These are phyloP conservation scores for Thaumetopoea pityocampa DNA, from an alignment of 1,140 invertebrate species.

Conservation along the genomic window DNA sequence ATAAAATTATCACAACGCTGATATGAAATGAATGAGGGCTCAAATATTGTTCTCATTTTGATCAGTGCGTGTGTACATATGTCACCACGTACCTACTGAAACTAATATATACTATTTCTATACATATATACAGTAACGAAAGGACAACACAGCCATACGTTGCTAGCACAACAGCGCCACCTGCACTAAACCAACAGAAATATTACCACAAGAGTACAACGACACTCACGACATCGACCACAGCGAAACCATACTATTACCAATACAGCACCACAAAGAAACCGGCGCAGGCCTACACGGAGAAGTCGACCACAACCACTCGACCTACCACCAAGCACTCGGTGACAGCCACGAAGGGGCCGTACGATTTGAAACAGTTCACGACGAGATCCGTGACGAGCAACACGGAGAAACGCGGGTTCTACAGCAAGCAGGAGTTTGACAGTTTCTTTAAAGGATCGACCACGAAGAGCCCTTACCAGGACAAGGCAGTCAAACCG, in stretches of 20 bases:
- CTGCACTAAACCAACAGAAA: conserved; percentile 30
- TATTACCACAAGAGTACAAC: conserved; percentile 33
- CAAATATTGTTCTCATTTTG: conserved; percentile 32
- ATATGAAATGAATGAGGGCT: conserved; percentile 30
- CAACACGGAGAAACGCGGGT: conserved; percentile 50
- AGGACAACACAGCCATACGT: conserved; percentile 63
- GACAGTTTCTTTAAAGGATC: conserved; percentile 54
- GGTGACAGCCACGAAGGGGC: conserved; percentile 69
- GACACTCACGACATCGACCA: conserved; percentile 28
- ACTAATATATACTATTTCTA: conserved; percentile 45
- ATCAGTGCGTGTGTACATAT: conserved; percentile 39
- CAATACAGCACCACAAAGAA: conserved; percentile 42
- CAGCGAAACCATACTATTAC: conserved; percentile 40
- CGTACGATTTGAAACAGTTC: conserved; percentile 76
- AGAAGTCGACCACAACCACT: conserved; percentile 34
- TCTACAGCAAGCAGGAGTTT: conserved; percentile 59
- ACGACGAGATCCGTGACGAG: conserved; percentile 42
- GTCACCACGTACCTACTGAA: conserved; percentile 19
- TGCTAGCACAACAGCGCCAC: conserved; percentile 43
- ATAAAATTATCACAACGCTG: conserved; percentile 32
- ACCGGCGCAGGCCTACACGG: conserved; percentile 38
- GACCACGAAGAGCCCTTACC: conserved; percentile 63
- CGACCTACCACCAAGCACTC: conserved; percentile 49
- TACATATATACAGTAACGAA: conserved; percentile 58
- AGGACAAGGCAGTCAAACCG: conserved; percentile 47